phyloP scores from a whole-genome alignment of 2,888 invertebrate genomes.

The Plagodis pulveraria region DNA sequence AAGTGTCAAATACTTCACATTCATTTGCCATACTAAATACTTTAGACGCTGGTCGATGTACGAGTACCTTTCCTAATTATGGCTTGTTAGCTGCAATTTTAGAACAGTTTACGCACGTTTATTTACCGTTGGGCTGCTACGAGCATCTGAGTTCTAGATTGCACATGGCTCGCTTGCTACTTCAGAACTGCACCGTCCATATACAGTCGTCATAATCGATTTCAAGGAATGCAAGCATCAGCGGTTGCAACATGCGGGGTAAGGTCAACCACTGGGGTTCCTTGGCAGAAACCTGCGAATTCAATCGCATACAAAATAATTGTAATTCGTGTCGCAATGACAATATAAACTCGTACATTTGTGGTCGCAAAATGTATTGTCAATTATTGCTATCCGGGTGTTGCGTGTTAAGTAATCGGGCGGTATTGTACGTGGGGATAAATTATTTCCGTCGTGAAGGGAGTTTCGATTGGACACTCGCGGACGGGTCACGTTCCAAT shows the following conservation, averaged over 20 bases:
- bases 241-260: slow-evolving; percentile 39
- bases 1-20: slow-evolving; percentile 73
- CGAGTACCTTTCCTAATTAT: slow-evolving; percentile 40
- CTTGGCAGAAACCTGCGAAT: slow-evolving; percentile 22
- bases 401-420: slow-evolving; percentile 38
- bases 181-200: slow-evolving; percentile 29
- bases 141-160: slow-evolving; percentile 7
- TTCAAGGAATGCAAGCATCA: slow-evolving; percentile 43
- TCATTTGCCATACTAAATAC: slow-evolving; percentile 62
- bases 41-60: slow-evolving; percentile 41
- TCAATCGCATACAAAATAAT: background rate
- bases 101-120: slow-evolving; percentile 37
- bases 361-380: slow-evolving; percentile 17
- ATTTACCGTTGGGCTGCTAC: slow-evolving; percentile 33
- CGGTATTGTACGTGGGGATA: slow-evolving; percentile 48
- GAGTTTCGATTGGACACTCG: slow-evolving; percentile 60
- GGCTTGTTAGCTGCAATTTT: slow-evolving; percentile 43
- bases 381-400: slow-evolving; percentile 31
- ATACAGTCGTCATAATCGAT: slow-evolving; percentile 30
- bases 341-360: slow-evolving; percentile 1
- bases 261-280: slow-evolving; percentile 37
- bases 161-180: slow-evolving; percentile 17
- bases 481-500: slow-evolving; percentile 72
- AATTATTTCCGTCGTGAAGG: slow-evolving; percentile 61
- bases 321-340: slow-evolving; percentile 13